Evolutionary conservation across 2,113 vertebrate species (phyloP).

Genomic region (Datnioides undecimradiatus): DNA sequence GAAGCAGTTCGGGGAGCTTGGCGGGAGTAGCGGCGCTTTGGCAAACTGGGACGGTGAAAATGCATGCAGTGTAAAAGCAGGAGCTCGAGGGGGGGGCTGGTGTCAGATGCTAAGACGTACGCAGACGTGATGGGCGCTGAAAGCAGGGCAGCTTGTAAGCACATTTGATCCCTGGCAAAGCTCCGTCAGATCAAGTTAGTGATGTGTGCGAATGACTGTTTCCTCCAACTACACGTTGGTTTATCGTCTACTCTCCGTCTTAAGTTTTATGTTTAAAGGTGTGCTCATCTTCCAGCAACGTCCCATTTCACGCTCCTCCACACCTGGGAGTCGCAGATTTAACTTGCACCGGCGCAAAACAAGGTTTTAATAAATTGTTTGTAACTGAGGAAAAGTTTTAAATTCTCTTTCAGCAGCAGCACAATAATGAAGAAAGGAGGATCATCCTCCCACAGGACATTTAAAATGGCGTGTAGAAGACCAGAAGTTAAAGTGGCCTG

Average conservation of each 20-base stretch:
- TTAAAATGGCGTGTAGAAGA: not conserved
- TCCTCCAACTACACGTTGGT: not conserved
- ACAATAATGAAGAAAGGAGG: not conserved
- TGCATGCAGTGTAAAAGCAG: constrained; percentile 24
- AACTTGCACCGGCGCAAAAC: constrained; percentile 8
- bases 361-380: constrained; percentile 19
- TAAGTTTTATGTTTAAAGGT: constrained; percentile 7
- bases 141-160: constrained; percentile 46
- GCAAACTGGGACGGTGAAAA: not conserved
- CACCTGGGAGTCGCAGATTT: constrained; percentile 17
- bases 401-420: not conserved
- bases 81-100: constrained; percentile 24
- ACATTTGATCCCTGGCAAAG: constrained; percentile 43
- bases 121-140: constrained; percentile 45
- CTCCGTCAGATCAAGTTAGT: constrained; percentile 13
- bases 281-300: not conserved
- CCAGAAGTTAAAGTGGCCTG: not conserved
- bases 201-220: not conserved
- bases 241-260: not conserved
- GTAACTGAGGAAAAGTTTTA: not conserved
- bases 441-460: not conserved
- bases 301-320: not conserved
- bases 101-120: constrained; percentile 54
- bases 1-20: not conserved
- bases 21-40: not conserved